Conservation (phyloP, 1,140 invertebrate genomes). For the Lasaia peninsularis region DNA sequence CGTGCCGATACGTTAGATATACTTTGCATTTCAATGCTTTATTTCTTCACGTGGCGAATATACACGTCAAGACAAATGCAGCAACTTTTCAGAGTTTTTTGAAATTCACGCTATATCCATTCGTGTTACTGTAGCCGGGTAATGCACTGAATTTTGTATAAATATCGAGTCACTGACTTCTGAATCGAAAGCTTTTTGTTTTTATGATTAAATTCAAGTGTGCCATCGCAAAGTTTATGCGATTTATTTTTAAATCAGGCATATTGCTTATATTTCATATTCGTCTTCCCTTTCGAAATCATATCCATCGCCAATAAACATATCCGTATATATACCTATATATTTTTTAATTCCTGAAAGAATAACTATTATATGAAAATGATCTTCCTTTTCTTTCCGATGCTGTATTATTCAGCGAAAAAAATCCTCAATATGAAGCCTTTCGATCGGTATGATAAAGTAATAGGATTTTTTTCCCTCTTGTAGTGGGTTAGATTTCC, state of each 20-base stretch:
- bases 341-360: too few relatives aligned
- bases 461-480: too few relatives aligned
- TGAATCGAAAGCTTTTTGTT: slow-evolving; percentile 19
- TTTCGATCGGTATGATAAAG: too few relatives aligned
- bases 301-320: too few relatives aligned
- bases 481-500: too few relatives aligned
- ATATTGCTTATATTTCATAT: too few relatives aligned
- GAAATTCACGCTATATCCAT: slow-evolving; percentile 1
- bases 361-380: too few relatives aligned
- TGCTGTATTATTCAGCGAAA: too few relatives aligned
- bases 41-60: neutral
- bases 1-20: slow-evolving; percentile 31
- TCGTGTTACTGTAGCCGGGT: neutral
- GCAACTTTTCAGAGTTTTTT: slow-evolving; percentile 6
- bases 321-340: too few relatives aligned
- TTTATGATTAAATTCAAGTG: slow-evolving; percentile 16
- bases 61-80: slow-evolving; percentile 20
- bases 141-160: slow-evolving; percentile 50
- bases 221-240: neutral
- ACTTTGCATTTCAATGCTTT: slow-evolving; percentile 31
- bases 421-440: too few relatives aligned
- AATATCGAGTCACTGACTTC: slow-evolving; percentile 53
- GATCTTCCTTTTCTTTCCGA: too few relatives aligned
- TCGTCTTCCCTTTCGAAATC: neutral
- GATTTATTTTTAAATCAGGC: slow-evolving; percentile 2